Percentiles rank a stretch among this genome's conserved stretches.
Conservation (phyloP, 2,888 invertebrate species). For the Campoletis raptor region DNA sequence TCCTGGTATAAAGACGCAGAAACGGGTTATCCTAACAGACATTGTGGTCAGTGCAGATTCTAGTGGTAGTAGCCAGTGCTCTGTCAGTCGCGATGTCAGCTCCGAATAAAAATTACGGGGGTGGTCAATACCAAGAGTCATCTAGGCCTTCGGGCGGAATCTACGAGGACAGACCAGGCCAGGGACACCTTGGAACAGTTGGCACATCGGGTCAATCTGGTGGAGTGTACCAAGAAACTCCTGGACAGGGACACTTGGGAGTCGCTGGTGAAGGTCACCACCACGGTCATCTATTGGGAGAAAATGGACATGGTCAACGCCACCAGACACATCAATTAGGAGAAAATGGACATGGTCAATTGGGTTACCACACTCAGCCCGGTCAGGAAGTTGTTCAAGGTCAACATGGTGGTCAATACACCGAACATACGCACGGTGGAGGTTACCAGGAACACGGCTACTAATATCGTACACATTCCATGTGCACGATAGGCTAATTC, state of each 20-base stretch:
- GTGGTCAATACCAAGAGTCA: constrained; percentile 65
- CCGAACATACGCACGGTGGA: constrained; percentile 35
- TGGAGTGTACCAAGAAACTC: neutral
- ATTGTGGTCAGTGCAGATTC: constrained; percentile 34
- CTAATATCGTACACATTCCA: neutral
- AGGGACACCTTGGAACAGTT: neutral
- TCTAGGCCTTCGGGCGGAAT: neutral
- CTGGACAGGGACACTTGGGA: constrained; percentile 20
- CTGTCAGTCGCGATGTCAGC: constrained; percentile 79
- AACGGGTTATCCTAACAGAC: constrained; percentile 3
- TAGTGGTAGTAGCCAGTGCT: constrained; percentile 39
- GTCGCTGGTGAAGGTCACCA: neutral
- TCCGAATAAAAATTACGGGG: constrained; percentile 76
- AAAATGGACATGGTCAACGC: constrained; percentile 26
- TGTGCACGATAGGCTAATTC: neutral
- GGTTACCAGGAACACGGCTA: constrained; percentile 45
- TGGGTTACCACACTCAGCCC: neutral
- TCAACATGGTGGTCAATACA: constrained; percentile 40
- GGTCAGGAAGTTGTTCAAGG: neutral
- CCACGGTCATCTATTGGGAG: constrained; percentile 1
- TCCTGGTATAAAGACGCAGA: constrained; percentile 23
- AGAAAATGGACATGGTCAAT: constrained; percentile 32
- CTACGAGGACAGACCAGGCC: constrained; percentile 14
- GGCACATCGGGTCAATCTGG: neutral
- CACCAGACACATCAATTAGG: constrained; percentile 16